phyloP scores from a whole-genome alignment of 2,113 vertebrate genomes.

The Melanotaenia duboulayi region DNA sequence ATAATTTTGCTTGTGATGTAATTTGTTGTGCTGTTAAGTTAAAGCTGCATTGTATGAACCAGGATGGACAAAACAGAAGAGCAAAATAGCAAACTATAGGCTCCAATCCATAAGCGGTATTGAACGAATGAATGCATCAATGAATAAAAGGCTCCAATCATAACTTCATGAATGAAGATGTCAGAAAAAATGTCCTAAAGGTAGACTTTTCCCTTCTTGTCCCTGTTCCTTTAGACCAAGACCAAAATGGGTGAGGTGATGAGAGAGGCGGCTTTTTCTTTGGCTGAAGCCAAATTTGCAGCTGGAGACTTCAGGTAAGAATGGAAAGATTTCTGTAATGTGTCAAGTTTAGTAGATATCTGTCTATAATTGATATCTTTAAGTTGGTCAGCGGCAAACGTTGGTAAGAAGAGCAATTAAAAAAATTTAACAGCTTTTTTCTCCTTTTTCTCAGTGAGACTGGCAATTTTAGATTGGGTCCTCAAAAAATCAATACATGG shows the following conservation, averaged over 20 bases:
- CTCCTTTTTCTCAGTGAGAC: neutral
- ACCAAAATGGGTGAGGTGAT: constrained; percentile 99
- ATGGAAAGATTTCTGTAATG: neutral
- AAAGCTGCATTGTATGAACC: neutral
- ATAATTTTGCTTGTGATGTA: neutral
- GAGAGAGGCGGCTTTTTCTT: constrained; percentile 97
- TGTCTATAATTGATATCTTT: neutral
- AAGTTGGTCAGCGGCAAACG: too few relatives aligned
- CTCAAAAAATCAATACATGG: neutral
- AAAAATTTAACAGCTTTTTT: too few relatives aligned
- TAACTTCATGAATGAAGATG: too few relatives aligned
- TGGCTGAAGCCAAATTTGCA: constrained; percentile 98
- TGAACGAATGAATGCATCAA: too few relatives aligned
- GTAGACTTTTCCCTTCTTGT: neutral
- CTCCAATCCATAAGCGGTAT: neutral
- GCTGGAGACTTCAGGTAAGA: constrained; percentile 97
- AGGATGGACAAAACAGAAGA: too few relatives aligned
- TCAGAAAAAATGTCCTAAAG: neutral
- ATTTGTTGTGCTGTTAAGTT: neutral
- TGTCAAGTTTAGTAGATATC: neutral
- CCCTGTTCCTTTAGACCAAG: constrained; percentile 88
- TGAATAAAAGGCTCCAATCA: too few relatives aligned
- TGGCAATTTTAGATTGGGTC: neutral
- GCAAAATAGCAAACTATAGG: neutral
- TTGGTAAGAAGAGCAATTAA: too few relatives aligned